phyloP scores from a whole-genome alignment of 2,113 vertebrate species.

The Odocoileus virginianus region DNA sequence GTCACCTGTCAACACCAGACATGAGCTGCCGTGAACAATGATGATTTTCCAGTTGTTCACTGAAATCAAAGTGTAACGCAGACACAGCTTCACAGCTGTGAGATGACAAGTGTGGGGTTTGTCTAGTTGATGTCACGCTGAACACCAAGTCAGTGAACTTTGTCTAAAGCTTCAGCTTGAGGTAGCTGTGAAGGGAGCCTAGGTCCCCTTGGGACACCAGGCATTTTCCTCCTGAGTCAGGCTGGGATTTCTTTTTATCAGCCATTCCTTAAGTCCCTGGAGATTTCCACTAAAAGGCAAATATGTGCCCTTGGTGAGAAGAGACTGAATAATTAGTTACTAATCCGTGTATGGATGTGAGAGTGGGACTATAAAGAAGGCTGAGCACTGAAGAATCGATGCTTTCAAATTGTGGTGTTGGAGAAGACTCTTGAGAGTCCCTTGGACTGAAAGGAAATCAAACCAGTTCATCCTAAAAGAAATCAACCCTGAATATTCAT shows the following conservation, averaged over 20 bases:
- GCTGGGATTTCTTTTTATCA: neutral
- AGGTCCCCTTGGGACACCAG: neutral
- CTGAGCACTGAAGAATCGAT: neutral
- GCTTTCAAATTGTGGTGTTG: neutral
- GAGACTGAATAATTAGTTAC: too few species aligned
- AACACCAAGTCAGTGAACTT: neutral
- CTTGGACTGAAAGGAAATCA: neutral
- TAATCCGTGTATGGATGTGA: neutral
- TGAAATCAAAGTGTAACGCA: rapidly evolving
- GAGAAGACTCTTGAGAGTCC: neutral
- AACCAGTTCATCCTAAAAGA: neutral
- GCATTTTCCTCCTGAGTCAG: neutral
- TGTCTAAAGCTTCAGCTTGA: neutral
- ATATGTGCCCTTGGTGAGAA: too few species aligned
- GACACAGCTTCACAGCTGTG: neutral
- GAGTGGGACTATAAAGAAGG: neutral
- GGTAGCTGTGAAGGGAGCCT: neutral
- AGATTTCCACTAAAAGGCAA: neutral
- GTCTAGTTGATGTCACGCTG: too few species aligned
- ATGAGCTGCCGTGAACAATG: neutral
- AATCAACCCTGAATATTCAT: neutral
- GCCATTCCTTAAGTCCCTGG: neutral
- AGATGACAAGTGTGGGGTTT: rapidly evolving
- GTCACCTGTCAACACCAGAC: neutral
- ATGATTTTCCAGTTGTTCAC: rapidly evolving